A percentile compares a stretch with the other conserved stretches of the same genome.
These are phyloP conservation scores for Margarornis squamiger DNA, from an alignment of 2,797 vertebrate genomes.

Conservation along the genomic window DNA sequence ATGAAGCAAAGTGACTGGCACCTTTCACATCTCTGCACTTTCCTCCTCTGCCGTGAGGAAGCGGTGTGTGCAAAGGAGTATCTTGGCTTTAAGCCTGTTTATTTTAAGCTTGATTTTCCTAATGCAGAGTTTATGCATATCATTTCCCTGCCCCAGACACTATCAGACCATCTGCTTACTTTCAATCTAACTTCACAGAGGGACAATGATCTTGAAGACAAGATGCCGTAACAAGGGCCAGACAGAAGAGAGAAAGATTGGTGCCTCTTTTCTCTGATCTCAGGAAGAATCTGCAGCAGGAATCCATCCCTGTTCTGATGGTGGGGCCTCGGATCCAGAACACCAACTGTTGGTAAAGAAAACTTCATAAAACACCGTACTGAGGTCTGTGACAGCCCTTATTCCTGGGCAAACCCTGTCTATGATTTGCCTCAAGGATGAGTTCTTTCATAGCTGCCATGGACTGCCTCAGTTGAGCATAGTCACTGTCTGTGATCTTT, in stretches of 20 bases:
- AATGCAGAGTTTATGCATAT: not conserved
- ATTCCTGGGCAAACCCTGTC: not conserved
- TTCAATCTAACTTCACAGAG: not conserved
- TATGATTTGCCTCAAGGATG: not conserved
- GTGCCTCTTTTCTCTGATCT: not conserved
- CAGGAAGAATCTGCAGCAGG: not conserved
- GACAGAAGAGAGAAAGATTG: not conserved
- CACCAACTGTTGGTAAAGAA: not conserved
- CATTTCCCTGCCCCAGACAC: not conserved
- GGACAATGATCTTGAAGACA: not conserved
- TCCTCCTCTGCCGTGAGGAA: not conserved
- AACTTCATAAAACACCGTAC: not conserved
- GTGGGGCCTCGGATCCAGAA: not conserved
- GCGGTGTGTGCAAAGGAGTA: slow-evolving; percentile 12
- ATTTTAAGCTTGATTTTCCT: slow-evolving; percentile 30
- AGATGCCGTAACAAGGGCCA: not conserved
- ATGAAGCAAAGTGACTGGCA: not conserved
- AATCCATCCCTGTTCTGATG: not conserved
- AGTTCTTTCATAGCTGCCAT: not conserved
- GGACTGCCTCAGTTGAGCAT: not conserved
- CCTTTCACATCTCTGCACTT: not conserved
- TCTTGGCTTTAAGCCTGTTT: slow-evolving; percentile 18
- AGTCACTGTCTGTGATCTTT: not conserved
- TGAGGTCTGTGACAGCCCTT: not conserved
- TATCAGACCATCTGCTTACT: slow-evolving; percentile 29